phyloP scores from a whole-genome alignment of 1,140 invertebrate genomes.

The Sitophilus oryzae region DNA sequence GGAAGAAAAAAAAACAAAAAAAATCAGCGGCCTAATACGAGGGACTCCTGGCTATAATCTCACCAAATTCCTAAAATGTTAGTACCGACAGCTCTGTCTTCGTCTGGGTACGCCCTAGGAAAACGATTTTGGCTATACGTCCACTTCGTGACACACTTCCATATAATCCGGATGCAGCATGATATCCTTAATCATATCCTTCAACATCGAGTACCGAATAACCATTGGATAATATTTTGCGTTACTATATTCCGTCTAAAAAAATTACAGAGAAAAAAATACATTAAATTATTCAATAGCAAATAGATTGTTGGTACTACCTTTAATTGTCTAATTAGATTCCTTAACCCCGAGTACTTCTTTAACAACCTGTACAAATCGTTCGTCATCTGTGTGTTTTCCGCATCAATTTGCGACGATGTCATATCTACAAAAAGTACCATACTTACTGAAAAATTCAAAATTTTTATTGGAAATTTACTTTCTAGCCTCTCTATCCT shows the following conservation, averaged over 20 bases:
- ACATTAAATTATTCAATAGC: not conserved
- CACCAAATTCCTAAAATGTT: no score
- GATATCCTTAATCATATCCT: conserved; percentile 93
- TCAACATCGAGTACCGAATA: conserved; percentile 86
- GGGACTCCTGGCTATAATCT: no score
- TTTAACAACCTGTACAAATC: conserved; percentile 85
- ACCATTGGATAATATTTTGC: conserved; percentile 90
- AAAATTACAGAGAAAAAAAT: conserved; percentile 36
- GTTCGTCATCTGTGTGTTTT: conserved; percentile 92
- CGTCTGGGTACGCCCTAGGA: conserved; percentile 30
- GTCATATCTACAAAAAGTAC: conserved; percentile 70
- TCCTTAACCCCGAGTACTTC: conserved; percentile 83
- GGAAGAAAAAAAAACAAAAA: no score
- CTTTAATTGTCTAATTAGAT: conserved; percentile 82
- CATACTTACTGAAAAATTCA: conserved; percentile 9
- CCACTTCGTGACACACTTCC: conserved; percentile 89
- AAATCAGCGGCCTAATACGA: no score
- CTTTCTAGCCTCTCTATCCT: conserved; percentile 79
- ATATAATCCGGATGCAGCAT: conserved; percentile 91
- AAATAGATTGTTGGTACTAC: conserved; percentile 46
- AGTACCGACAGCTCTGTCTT: conserved; percentile 25
- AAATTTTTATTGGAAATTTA: conserved; percentile 41
- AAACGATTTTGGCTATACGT: conserved; percentile 51
- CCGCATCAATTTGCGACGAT: conserved; percentile 83
- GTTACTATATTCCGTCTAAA: conserved; percentile 78